Percentiles rank a stretch among this genome's conserved stretches.
Evolutionary conservation across 2,113 vertebrate genomes (phyloP).

Genomic region (Leucosticte australis): DNA sequence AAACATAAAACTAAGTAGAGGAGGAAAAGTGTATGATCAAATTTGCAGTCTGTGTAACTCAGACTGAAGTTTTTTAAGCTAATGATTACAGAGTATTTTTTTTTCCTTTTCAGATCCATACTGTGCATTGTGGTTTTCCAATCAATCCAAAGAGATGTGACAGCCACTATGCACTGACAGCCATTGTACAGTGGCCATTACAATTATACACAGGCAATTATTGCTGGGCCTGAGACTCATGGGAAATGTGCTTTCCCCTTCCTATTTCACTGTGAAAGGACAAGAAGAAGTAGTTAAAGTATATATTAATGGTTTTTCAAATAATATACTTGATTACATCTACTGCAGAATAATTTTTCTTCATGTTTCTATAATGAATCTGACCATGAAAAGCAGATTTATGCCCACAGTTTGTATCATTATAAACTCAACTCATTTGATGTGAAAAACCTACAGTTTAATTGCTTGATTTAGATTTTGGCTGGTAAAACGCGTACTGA

Average conservation of each 20-base stretch:
- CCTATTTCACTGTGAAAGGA: background rate
- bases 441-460: slow-evolving; percentile 76
- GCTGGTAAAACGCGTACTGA: slow-evolving; percentile 69
- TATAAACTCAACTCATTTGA: slow-evolving; percentile 68
- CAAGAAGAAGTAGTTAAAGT: slow-evolving; percentile 25
- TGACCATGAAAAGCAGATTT: slow-evolving; percentile 69
- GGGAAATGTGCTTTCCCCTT: background rate
- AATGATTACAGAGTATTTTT: background rate
- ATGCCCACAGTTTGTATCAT: slow-evolving; percentile 61
- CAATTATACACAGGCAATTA: background rate
- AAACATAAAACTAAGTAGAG: background rate
- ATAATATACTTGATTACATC: slow-evolving; percentile 69
- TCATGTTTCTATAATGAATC: slow-evolving; percentile 67
- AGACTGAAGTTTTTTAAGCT: background rate
- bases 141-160: background rate
- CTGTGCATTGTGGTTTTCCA: background rate
- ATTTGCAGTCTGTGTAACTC: background rate
- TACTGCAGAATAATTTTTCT: slow-evolving; percentile 54
- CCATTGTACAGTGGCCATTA: background rate
- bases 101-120: background rate
- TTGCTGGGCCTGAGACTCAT: background rate
- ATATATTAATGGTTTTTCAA: slow-evolving; percentile 19
- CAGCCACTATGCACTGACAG: background rate
- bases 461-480: slow-evolving; percentile 81
- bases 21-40: background rate